Base-by-base conservation (phyloP, 2,113 vertebrate genomes). In the Brachyhypopomus occidentalis region DNA sequence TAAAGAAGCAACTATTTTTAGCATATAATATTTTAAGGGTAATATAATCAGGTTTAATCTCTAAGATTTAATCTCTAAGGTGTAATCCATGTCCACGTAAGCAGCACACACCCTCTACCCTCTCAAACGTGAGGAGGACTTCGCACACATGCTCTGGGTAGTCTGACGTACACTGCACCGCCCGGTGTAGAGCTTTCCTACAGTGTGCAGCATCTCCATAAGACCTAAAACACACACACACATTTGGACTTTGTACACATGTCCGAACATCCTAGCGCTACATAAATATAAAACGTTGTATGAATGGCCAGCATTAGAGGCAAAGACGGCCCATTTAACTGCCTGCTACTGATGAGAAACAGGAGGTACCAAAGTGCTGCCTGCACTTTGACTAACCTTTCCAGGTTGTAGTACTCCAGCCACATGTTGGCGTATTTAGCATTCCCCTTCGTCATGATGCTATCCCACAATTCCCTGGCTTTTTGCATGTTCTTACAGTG, bases 371-470 rank as follows among this genome's bases (percentile, higher is more conserved):
- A 14, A 14, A 52, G 1, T 1, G 9, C 45, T 52, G 8, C 12
- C 9, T 52, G 45, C 12, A n/a, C n/a, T n/a, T n/a, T n/a, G n/a
- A 83, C 90, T 78, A 27, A 98, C 98, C 97, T 95, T 87, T 99
- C 98, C 17, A 99, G 92, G 88, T 95, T 98, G 60, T 98, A 98
- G 78, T 99, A 99, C 78, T 99, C 98, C 59, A 99, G 91, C 98
- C 98, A 99, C 98, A 99, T 99, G 91, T 98, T 98, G 73, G 97
- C 97, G 0, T 93, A 99, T 80, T 96, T 99, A 75, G 98, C 95
- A 2, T 99, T 99, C n/a, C 98, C 98, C 92, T 95, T 98, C 0
- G 96, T 98, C 97, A 99, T 98, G 72, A 99, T 97, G 83, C 86
- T 96, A 83, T 99, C 97, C 98, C 98, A 99, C 66, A 99, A 94